Percentiles rank a stretch among this genome's conserved stretches.
These are phyloP conservation scores for Lemur catta DNA, from an alignment of 2,797 vertebrate species.

Conservation along the genomic window DNA sequence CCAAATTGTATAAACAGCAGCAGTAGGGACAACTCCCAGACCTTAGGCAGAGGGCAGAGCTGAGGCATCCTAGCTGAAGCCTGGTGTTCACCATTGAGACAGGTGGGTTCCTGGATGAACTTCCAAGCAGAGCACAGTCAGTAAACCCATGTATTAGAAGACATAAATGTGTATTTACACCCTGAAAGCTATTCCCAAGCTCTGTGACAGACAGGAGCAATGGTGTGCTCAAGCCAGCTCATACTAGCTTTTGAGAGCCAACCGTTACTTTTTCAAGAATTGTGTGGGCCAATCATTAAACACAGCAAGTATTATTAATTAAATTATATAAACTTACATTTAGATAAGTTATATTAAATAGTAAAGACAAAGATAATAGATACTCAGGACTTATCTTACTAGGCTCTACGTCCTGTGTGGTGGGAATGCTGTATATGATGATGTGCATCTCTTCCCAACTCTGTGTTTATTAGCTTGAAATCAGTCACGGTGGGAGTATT, in stretches of 20 bases:
- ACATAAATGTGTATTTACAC: not conserved
- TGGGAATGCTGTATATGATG: not conserved
- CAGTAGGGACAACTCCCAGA: not conserved
- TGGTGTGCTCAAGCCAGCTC: too few species aligned
- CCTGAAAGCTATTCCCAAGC: not conserved
- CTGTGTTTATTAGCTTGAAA: not conserved
- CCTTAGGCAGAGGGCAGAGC: not conserved
- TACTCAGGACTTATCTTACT: not conserved
- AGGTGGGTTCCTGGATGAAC: not conserved
- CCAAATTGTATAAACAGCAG: not conserved
- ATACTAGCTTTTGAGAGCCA: not conserved
- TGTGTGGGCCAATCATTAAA: not conserved
- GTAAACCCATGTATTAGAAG: not conserved
- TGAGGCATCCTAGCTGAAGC: not conserved
- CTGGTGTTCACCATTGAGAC: not conserved
- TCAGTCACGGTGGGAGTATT: not conserved
- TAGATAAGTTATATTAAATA: not conserved
- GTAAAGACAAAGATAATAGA: not conserved
- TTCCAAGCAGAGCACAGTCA: not conserved
- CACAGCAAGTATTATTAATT: not conserved
- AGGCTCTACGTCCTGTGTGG: rapidly evolving
- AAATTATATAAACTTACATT: not conserved
- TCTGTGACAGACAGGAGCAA: not conserved
- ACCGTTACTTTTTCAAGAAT: not conserved
- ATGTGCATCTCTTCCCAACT: not conserved